Evolutionary conservation across 2,797 vertebrate genomes (phyloP), one percentile per base, ranked within the genome.

Genomic region (Helicolenus hilgendorfi): DNA sequence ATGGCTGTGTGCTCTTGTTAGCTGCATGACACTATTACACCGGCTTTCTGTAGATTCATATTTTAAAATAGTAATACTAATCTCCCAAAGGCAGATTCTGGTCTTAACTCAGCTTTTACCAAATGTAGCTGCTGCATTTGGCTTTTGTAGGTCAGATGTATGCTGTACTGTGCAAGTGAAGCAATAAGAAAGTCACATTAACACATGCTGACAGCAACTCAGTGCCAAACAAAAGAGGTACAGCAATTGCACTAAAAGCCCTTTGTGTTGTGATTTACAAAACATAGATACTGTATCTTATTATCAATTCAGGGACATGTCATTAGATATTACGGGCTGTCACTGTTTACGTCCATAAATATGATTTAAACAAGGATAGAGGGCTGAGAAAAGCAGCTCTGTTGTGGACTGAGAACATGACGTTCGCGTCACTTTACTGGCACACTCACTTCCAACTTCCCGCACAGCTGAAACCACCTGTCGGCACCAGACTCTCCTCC

Each of bases 401-500:
- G 3, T 38, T 33, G 59, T 41, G 15, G 18, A 5, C 26, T 33
- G 26, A 68, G 62, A 80, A 55, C 20, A 68, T 65, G 45, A 35
- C 2, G 4, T 64, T 6, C 14, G 18, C 14, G 13, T 49, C 22
- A 38, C 15, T 72, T 64, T 38, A 18, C 49, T 3, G 5, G 62
- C 53, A 13, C 68, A 24, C 8, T 63, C 55, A 9, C 5, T 26
- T 58, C 38, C 38, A 63, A 26, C 71, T 26, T 22, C 45, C 22
- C 2, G 31, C 63, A 29, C 22, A 68, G 38, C 60, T 68, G 33
- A 27, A 84, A 68, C 73, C 24, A 85, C 35, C 71, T 76, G n/a
- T 78, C 70, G 15, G 18, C 29, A 35, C 26, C 76, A 77, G 55
- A 33, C n/a, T 36, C 24, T 41, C 10, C 0, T 20, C 26, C 27